Percentiles rank a stretch among this genome's conserved stretches.
These are phyloP conservation scores for Trichoplax adhaerens DNA, from an alignment of 37 sponge, comb jelly and placozoan species.

Conservation along the genomic window DNA sequence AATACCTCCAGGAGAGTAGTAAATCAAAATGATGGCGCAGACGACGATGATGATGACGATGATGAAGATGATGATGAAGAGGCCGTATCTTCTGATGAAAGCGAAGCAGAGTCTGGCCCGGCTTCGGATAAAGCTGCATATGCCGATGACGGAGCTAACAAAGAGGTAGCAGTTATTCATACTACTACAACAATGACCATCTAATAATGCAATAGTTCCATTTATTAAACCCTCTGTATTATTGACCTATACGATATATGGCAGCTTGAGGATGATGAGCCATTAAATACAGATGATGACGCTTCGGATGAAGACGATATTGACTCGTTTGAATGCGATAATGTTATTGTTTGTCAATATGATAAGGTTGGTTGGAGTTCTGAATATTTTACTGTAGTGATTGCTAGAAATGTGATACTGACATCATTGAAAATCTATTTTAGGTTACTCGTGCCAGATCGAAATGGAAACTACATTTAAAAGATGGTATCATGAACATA, in stretches of 20 bases:
- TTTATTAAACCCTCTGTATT: too few relatives aligned
- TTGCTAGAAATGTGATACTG: background rate
- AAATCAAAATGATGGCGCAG: slow-evolving; percentile 25
- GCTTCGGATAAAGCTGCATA: slow-evolving; percentile 3
- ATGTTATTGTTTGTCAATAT: slow-evolving; percentile 91
- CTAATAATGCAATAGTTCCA: too few relatives aligned
- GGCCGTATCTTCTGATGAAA: background rate
- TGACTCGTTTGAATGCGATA: slow-evolving; percentile 62
- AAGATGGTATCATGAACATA: slow-evolving; percentile 92
- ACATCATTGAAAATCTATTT: background rate
- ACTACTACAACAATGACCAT: background rate
- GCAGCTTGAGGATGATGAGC: slow-evolving; percentile 25
- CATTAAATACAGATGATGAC: slow-evolving; percentile 37
- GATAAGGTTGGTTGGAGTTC: slow-evolving; percentile 48
- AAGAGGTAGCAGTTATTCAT: background rate
- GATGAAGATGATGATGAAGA: slow-evolving; percentile 33
- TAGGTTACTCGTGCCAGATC: slow-evolving; percentile 29
- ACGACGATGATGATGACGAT: slow-evolving; percentile 51
- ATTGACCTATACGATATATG: too few relatives aligned
- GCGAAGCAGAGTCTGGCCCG: background rate
- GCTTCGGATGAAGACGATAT: slow-evolving; percentile 13
- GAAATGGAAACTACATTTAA: slow-evolving; percentile 86
- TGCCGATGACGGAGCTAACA: slow-evolving; percentile 1
- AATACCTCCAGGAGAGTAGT: background rate
- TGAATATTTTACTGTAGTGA: background rate